Evolutionary conservation across 2,888 invertebrate genomes (phyloP).

Genomic region (Hypselothyrea guttata): DNA sequence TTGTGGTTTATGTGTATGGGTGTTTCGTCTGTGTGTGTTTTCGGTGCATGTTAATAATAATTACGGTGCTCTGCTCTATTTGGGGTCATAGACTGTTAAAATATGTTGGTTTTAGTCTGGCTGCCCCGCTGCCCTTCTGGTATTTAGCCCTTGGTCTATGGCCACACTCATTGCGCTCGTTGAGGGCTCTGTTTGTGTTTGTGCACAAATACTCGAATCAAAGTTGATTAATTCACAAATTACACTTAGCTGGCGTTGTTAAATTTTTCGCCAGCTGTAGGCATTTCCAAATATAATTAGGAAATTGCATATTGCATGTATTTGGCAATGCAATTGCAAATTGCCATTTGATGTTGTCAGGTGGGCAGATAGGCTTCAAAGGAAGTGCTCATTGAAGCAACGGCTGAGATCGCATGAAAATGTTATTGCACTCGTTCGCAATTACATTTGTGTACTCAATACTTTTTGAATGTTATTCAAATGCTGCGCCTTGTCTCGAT

Average conservation of each 20-base stretch:
- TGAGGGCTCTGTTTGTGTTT: neutral
- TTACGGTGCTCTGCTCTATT: too few relatives aligned
- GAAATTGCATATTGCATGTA: slow-evolving; percentile 8
- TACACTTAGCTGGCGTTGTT: slow-evolving; percentile 31
- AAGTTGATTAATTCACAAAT: slow-evolving; percentile 68
- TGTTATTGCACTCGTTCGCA: neutral
- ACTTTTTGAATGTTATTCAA: neutral
- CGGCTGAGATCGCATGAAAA: slow-evolving; percentile 9
- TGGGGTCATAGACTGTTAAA: too few relatives aligned
- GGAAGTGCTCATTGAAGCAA: slow-evolving; percentile 18
- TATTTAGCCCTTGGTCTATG: slow-evolving; percentile 10
- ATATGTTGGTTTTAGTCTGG: neutral
- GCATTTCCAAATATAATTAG: slow-evolving; percentile 3
- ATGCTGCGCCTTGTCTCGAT: neutral
- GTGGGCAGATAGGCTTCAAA: slow-evolving; percentile 7
- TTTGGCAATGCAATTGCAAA: too few relatives aligned
- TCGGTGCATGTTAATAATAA: too few relatives aligned
- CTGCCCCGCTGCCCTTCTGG: too few relatives aligned
- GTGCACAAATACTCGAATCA: slow-evolving; percentile 54
- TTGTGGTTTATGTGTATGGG: too few relatives aligned
- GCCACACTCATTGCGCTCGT: neutral
- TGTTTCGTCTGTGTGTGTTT: too few relatives aligned
- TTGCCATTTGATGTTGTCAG: neutral
- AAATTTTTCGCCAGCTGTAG: neutral
- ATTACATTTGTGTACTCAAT: too few relatives aligned